phyloP scores from a whole-genome alignment of 2,888 invertebrate species.

The Apodemia duryi region DNA sequence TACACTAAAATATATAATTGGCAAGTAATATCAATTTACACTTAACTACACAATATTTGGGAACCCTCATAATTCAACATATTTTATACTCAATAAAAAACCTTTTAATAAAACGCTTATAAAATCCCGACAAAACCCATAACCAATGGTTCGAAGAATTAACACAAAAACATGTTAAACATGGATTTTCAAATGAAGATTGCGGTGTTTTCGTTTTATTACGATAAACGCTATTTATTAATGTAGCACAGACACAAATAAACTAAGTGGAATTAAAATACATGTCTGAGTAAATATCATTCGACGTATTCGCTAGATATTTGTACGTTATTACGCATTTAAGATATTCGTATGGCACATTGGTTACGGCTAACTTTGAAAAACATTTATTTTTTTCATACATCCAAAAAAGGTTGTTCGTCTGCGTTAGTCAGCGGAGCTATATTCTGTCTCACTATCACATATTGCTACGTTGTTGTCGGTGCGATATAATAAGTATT shows the following conservation, averaged over 20 bases:
- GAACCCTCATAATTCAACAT: slow-evolving; percentile 19
- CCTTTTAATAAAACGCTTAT: slow-evolving; percentile 3
- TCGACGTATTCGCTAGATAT: slow-evolving; percentile 14
- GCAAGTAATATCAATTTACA: too few relatives aligned
- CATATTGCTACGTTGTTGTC: too few relatives aligned
- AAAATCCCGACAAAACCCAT: slow-evolving; percentile 7
- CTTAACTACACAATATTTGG: neutral
- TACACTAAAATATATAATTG: too few relatives aligned
- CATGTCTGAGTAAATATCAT: slow-evolving; percentile 30
- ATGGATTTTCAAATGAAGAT: slow-evolving; percentile 21
- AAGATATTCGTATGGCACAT: too few relatives aligned
- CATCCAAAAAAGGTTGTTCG: too few relatives aligned
- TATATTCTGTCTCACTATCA: too few relatives aligned
- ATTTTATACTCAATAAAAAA: slow-evolving; percentile 23
- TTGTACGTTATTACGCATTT: too few relatives aligned
- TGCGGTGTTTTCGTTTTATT: slow-evolving; percentile 23
- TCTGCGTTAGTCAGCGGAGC: too few relatives aligned
- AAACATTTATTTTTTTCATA: too few relatives aligned
- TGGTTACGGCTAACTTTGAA: too few relatives aligned
- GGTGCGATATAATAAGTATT: too few relatives aligned
- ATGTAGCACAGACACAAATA: slow-evolving; percentile 33
- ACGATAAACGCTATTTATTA: slow-evolving; percentile 27
- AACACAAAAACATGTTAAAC: slow-evolving; percentile 15
- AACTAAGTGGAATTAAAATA: slow-evolving; percentile 30
- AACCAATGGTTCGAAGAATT: slow-evolving; percentile 6